A percentile compares a stretch with the other conserved stretches of the same genome.
Conservation (phyloP, 2,113 vertebrate genomes). For the Empidonax alnorum region DNA sequence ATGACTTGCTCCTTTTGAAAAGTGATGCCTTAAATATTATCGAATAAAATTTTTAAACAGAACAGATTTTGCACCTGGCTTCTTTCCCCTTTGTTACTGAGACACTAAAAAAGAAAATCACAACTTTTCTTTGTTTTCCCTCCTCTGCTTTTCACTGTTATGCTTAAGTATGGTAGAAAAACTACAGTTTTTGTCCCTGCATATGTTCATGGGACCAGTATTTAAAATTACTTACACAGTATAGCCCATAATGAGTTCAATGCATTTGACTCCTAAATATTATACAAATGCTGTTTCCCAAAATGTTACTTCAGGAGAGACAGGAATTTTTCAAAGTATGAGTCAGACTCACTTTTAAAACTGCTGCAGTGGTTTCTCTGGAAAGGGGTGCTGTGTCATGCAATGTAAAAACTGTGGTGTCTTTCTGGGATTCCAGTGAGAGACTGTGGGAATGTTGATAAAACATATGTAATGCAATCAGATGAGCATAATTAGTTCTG, state of each 20-base stretch:
- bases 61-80: conserved; percentile 6
- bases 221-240: not conserved
- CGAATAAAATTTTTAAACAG: conserved; percentile 5
- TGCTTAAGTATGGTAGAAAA: not conserved
- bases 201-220: not conserved
- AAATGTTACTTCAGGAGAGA: not conserved
- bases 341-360: not conserved
- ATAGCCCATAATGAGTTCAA: not conserved
- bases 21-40: not conserved
- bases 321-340: not conserved
- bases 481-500: not conserved
- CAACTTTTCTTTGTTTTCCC: not conserved
- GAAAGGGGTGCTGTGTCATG: not conserved
- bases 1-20: conserved; percentile 1
- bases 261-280: not conserved
- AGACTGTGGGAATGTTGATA: not conserved
- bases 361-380: not conserved
- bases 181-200: not conserved
- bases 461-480: not conserved
- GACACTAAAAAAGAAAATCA: not conserved
- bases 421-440: not conserved
- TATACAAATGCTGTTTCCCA: not conserved
- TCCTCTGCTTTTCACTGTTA: not conserved
- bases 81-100: not conserved
- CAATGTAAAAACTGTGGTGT: not conserved